These are phyloP conservation scores for Frankliniella intonsa DNA, from an alignment of 2,888 invertebrate species.

Conservation along the genomic window DNA sequence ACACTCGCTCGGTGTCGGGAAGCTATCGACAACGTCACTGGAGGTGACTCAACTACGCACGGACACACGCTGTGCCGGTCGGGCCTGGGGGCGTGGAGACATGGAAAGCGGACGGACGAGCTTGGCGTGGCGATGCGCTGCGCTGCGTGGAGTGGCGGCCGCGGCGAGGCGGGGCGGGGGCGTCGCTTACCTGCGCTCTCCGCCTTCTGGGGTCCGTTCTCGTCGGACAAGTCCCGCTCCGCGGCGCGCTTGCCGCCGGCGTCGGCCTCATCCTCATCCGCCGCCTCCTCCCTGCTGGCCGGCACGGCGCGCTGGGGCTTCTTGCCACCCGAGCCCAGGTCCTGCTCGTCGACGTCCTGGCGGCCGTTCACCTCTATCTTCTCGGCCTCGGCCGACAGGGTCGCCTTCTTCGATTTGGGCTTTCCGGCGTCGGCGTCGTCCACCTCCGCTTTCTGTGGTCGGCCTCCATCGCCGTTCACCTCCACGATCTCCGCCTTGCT, in stretches of 20 bases:
- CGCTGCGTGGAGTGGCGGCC: too few species aligned
- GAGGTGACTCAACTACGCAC: too few species aligned
- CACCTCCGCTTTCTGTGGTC: not conserved
- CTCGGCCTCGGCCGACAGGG: too few species aligned
- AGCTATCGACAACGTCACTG: too few species aligned
- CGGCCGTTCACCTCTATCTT: too few species aligned
- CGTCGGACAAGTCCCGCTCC: not conserved
- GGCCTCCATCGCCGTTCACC: not conserved
- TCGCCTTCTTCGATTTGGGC: not conserved
- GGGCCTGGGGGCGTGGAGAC: not conserved
- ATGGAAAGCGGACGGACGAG: slow-evolving; percentile 4
- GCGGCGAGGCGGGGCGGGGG: not conserved
- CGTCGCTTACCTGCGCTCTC: not conserved
- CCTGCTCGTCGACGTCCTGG: not conserved
- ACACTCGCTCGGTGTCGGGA: too few species aligned
- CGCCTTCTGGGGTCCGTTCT: not conserved
- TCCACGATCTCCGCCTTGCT: not conserved
- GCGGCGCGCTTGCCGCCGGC: not conserved
- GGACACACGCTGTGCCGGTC: too few species aligned
- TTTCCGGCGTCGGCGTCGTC: not conserved
- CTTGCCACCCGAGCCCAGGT: not conserved
- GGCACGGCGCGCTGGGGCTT: not conserved
- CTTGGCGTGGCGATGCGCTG: not conserved
- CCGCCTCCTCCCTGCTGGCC: not conserved
- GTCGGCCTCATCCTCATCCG: not conserved